phyloP scores from a whole-genome alignment of 2,888 invertebrate species.

The Archaeoteleia sp. region DNA sequence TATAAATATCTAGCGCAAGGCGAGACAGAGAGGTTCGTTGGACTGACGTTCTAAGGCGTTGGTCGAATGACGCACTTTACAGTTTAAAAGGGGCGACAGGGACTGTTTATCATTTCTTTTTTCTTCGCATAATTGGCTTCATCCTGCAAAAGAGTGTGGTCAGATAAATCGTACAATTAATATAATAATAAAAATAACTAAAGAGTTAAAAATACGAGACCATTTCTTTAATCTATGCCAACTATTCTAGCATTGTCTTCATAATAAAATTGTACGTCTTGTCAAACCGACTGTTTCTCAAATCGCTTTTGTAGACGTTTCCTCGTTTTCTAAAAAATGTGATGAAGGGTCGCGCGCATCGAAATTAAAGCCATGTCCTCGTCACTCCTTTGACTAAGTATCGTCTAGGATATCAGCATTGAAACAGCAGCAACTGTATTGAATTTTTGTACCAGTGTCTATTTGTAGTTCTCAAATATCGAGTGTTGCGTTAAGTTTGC shows the following conservation, averaged over 20 bases:
- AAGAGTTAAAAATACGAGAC: too few species aligned
- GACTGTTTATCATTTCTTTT: slow-evolving; percentile 57
- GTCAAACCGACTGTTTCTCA: slow-evolving; percentile 11
- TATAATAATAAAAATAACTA: too few species aligned
- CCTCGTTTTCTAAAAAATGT: slow-evolving; percentile 16
- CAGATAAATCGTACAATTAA: slow-evolving; percentile 20
- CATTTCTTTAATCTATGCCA: too few species aligned
- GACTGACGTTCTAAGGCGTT: slow-evolving; percentile 69
- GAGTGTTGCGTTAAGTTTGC: slow-evolving; percentile 55
- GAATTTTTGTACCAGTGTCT: slow-evolving; percentile 74
- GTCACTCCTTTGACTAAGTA: slow-evolving; percentile 64
- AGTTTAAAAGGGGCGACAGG: slow-evolving; percentile 69
- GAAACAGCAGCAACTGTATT: slow-evolving; percentile 71
- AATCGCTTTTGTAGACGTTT: slow-evolving; percentile 17
- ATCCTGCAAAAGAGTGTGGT: slow-evolving; percentile 1
- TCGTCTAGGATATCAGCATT: slow-evolving; percentile 68
- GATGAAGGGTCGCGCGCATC: slow-evolving; percentile 46
- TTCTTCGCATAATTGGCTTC: slow-evolving; percentile 45
- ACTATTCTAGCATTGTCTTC: slow-evolving; percentile 6
- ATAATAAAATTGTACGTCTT: too few species aligned
- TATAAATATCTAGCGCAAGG: slow-evolving; percentile 43
- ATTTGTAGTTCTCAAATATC: slow-evolving; percentile 70
- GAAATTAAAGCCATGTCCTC: slow-evolving; percentile 59
- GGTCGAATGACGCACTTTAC: slow-evolving; percentile 72
- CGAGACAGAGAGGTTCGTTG: slow-evolving; percentile 65